These are phyloP conservation scores for Drosophila ambigua DNA, from an alignment of 1,140 invertebrate species.

Conservation along the genomic window DNA sequence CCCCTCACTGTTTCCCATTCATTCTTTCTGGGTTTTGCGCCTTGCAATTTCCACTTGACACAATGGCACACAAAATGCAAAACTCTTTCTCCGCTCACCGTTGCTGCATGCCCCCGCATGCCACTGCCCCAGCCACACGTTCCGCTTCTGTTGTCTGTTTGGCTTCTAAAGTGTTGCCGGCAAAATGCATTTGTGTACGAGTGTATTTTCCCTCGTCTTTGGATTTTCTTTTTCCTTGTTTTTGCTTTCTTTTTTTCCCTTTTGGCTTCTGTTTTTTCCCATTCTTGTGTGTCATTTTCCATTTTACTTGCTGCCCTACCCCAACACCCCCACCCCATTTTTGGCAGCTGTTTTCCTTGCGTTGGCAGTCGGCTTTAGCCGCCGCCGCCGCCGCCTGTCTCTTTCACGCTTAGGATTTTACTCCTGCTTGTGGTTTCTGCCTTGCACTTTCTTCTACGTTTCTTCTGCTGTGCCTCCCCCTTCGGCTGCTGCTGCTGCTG, in stretches of 20 bases:
- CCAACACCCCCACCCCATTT: conserved; percentile 39
- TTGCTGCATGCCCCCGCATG: neutral
- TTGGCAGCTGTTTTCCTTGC: conserved; percentile 62
- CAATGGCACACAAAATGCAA: conserved; percentile 81
- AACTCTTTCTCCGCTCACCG: conserved; percentile 42
- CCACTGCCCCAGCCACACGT: neutral
- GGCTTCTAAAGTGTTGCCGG: conserved; percentile 56
- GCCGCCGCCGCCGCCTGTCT: too few species aligned
- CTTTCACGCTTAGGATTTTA: too few species aligned
- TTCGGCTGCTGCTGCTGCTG: neutral
- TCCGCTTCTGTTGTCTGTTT: conserved; percentile 46
- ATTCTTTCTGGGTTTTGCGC: conserved; percentile 55
- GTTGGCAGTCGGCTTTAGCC: conserved; percentile 60
- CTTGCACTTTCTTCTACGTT: neutral
- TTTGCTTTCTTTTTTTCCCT: conserved; percentile 12
- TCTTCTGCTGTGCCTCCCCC: neutral
- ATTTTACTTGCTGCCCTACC: conserved; percentile 17
- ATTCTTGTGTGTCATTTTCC: conserved; percentile 67
- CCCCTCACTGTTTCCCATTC: conserved; percentile 40
- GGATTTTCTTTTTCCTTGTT: conserved; percentile 29
- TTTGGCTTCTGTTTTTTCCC: conserved; percentile 8
- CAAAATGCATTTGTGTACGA: conserved; percentile 53
- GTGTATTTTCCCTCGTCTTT: too few species aligned
- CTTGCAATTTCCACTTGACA: conserved; percentile 79
- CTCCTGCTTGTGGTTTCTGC: conserved; percentile 19